Percentiles rank a stretch among this genome's conserved stretches.
Conservation (phyloP, 2,888 invertebrate species). For the Falcaria lacertinaria region DNA sequence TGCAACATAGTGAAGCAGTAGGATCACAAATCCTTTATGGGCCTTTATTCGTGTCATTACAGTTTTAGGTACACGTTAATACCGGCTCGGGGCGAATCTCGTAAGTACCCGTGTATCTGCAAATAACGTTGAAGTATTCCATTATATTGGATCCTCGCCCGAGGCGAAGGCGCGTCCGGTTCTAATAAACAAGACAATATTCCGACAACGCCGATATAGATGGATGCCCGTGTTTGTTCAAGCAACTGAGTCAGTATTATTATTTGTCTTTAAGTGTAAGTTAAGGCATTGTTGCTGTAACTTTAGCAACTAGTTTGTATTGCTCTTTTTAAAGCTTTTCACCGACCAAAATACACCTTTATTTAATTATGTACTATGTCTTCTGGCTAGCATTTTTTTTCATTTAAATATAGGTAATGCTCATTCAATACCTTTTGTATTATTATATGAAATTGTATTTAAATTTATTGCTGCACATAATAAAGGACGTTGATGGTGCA, state of each 20-base stretch:
- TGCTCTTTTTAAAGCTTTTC: neutral
- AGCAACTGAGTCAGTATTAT: conserved; percentile 33
- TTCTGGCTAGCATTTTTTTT: too few relatives aligned
- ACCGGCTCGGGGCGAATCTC: conserved; percentile 58
- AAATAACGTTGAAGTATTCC: conserved; percentile 77
- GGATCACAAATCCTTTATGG: conserved; percentile 24
- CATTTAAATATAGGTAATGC: too few relatives aligned
- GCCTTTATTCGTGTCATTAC: conserved; percentile 50
- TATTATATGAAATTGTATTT: too few relatives aligned
- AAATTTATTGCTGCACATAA: too few relatives aligned
- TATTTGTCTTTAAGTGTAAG: conserved; percentile 33
- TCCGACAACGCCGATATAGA: conserved; percentile 40
- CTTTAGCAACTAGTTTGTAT: neutral
- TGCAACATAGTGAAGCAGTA: conserved; percentile 18
- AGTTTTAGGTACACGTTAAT: conserved; percentile 64
- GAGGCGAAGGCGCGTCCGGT: conserved; percentile 63
- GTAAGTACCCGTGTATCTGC: conserved; percentile 70
- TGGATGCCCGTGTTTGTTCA: conserved; percentile 46
- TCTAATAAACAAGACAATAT: conserved; percentile 75
- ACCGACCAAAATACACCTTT: neutral
- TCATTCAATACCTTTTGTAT: too few relatives aligned
- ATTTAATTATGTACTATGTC: too few relatives aligned
- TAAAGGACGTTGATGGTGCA: too few relatives aligned
- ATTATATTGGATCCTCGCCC: conserved; percentile 77
- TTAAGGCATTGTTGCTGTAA: conserved; percentile 7